Evolutionary conservation across 2,888 invertebrate species (phyloP), one percentile per base, ranked within the genome.

Genomic region (Bimastos eiseni): DNA sequence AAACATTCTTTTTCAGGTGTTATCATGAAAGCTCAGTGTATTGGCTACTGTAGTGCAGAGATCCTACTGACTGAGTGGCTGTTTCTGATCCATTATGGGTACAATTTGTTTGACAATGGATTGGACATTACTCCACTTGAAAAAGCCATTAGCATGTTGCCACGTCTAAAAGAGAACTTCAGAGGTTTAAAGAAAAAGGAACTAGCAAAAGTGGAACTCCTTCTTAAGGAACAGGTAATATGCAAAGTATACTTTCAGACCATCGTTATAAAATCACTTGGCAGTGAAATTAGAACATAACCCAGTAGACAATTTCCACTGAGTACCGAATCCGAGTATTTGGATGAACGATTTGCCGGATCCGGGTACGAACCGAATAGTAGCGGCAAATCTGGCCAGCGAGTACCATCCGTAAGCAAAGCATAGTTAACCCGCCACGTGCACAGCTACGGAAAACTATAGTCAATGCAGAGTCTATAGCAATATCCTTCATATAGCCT

Each of bases 71-170:
- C 86, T 11, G 36, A 86, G 36, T 86, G 36, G 36, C 30, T 86
- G 86, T 86, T 36, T 34, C 36, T 86, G 19, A 33, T 86, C 37
- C 34, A 34, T 19, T 36, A 36, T 86, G 86, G 86, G 36, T 33
- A 36, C 86, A 24, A 2, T 86, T 86, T 86, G 86, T 86, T n/a
- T 86, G 86, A 19, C 86, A 86, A 86, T 37, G 86, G 37, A 86
- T 86, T 34, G 34, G 86, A 36, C 37, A 33, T 34, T 36, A 86
- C 86, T 86, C 86, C 86, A 34, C 37, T 86, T 24, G 86, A 36
- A 86, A 37, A 86, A 36, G 86, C 37, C 86, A n/a, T 86, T 86
- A 21, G 17, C 24, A 86, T 36, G 19, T 37, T 86, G 34, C 86
- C 86, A 36, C 6, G 13, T 36, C 24, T 86, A 34, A 86, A 37